A percentile compares a stretch with the other conserved stretches of the same genome.
Conservation (phyloP, 2,113 vertebrate genomes). For the Copsychus sechellarum region DNA sequence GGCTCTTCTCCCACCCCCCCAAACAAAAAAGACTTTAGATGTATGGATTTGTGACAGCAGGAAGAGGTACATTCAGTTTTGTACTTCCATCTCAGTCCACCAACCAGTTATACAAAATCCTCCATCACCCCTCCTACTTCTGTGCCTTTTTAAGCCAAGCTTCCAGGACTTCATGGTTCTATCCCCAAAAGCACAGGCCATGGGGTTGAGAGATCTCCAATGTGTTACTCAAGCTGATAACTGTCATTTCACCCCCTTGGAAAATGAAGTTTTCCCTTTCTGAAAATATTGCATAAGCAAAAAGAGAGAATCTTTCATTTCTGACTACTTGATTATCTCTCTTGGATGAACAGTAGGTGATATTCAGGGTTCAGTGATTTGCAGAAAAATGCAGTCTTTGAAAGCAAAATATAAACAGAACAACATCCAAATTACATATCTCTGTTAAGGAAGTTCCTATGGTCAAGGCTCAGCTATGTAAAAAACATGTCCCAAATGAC, state of each 20-base stretch:
- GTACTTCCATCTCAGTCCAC: background rate
- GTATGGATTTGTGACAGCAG: background rate
- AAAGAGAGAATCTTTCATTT: background rate
- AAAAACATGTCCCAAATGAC: background rate
- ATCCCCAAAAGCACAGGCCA: background rate
- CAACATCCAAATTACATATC: background rate
- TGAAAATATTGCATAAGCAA: background rate
- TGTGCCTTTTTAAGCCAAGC: background rate
- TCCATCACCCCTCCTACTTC: fast-evolving
- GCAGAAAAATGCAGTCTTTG: background rate
- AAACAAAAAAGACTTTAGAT: background rate
- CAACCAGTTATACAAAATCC: background rate
- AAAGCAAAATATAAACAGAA: background rate
- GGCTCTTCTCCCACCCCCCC: fast-evolving
- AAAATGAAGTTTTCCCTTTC: background rate
- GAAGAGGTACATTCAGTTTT: background rate
- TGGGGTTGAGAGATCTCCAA: background rate
- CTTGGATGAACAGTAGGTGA: background rate
- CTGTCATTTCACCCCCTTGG: background rate
- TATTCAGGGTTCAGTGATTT: background rate
- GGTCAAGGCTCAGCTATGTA: background rate
- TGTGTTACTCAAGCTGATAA: background rate
- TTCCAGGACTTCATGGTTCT: background rate
- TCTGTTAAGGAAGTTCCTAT: background rate
- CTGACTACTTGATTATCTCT: background rate